Evolutionary conservation across 2,888 invertebrate genomes (phyloP).

Genomic region (Tuta absoluta): DNA sequence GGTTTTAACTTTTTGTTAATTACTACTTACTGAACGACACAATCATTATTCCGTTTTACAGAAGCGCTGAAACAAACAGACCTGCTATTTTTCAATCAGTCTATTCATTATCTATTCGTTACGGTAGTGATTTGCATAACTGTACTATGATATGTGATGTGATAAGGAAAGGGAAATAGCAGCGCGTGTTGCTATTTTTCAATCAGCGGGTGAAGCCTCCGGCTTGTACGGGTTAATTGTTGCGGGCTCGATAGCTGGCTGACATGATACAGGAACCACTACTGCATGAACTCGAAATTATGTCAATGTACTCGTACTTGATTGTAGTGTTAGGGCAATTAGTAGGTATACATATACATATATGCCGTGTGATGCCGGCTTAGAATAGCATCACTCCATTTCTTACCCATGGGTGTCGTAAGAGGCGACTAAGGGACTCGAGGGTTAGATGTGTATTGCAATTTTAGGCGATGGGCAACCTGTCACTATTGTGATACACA

Average conservation of each 20-base stretch:
- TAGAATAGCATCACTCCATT: too few relatives aligned
- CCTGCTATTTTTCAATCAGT: not conserved
- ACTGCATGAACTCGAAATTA: conserved; percentile 17
- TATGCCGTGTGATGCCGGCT: too few relatives aligned
- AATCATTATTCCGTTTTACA: not conserved
- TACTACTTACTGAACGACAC: too few relatives aligned
- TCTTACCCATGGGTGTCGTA: too few relatives aligned
- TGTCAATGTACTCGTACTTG: too few relatives aligned
- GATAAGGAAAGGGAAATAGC: conserved; percentile 8
- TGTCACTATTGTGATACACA: too few relatives aligned
- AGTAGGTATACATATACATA: too few relatives aligned
- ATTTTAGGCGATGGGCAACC: too few relatives aligned
- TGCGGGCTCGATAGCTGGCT: conserved; percentile 7
- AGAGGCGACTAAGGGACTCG: too few relatives aligned
- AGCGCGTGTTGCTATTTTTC: conserved; percentile 18
- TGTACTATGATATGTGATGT: not conserved
- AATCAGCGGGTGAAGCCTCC: conserved; percentile 12
- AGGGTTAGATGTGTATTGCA: too few relatives aligned
- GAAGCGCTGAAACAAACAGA: not conserved
- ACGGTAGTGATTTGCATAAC: not conserved
- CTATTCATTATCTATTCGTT: not conserved
- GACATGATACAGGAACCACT: conserved; percentile 6
- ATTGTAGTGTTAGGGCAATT: too few relatives aligned
- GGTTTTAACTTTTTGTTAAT: too few relatives aligned
- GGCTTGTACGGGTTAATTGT: conserved; percentile 23